These are phyloP conservation scores for Sinocyclocheilus anophthalmus DNA, from an alignment of 2,113 vertebrate species.

Conservation along the genomic window DNA sequence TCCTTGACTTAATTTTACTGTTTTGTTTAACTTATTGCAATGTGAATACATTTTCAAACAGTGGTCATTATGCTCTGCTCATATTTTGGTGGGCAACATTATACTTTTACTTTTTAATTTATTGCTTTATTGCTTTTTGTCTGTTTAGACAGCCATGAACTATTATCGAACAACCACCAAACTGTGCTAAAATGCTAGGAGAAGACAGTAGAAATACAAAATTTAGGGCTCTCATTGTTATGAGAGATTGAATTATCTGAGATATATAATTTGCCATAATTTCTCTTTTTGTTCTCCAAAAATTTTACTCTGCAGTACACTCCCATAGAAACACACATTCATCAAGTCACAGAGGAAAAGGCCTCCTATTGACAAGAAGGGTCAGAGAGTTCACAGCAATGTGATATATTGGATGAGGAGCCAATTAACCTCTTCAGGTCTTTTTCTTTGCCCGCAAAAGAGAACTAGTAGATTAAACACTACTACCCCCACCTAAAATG, in stretches of 20 bases:
- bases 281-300: constrained; percentile 8
- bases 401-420: constrained; percentile 86
- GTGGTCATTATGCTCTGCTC: background rate
- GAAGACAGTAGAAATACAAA: background rate
- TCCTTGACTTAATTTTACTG: constrained; percentile 28
- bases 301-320: constrained; percentile 42
- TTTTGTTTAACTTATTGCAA: constrained; percentile 50
- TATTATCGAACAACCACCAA: background rate
- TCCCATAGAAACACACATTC: constrained; percentile 52
- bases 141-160: background rate
- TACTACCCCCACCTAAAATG: constrained; percentile 67
- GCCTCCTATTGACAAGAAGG: constrained; percentile 82
- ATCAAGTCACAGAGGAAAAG: constrained; percentile 71
- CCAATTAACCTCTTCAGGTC: constrained; percentile 86
- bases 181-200: background rate
- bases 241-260: background rate
- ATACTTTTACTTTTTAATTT: no score
- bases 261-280: constrained; percentile 52
- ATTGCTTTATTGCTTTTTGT: background rate
- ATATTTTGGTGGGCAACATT: no score
- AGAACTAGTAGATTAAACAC: constrained; percentile 78
- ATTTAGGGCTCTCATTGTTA: background rate
- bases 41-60: constrained; percentile 37
- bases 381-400: constrained; percentile 86
- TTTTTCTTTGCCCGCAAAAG: constrained; percentile 82